Conservation (phyloP, 2,113 vertebrate genomes). For the Psilopogon haemacephalus region DNA sequence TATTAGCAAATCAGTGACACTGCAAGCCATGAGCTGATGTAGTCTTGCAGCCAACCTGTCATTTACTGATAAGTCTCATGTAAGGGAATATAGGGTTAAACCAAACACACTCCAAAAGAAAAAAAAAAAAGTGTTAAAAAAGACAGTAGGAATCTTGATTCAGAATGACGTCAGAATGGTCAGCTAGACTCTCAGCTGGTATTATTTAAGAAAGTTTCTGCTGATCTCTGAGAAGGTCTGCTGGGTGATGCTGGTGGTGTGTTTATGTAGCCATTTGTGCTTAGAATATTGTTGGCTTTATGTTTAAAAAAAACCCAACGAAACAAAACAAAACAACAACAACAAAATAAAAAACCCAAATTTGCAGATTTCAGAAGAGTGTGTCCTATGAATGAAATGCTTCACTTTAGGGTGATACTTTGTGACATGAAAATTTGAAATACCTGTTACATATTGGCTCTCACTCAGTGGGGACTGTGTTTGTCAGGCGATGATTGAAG, state of each 20-base stretch:
- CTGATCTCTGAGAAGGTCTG: neutral
- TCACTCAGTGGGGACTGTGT: constrained; percentile 66
- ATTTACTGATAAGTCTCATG: neutral
- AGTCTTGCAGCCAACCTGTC: neutral
- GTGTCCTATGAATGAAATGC: constrained; percentile 70
- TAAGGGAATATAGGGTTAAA: neutral
- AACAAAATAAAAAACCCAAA: neutral
- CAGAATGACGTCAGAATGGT: neutral
- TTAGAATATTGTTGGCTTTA: constrained; percentile 13
- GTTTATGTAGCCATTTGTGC: neutral
- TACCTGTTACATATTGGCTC: constrained; percentile 75
- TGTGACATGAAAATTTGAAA: constrained; percentile 81
- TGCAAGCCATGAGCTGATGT: neutral
- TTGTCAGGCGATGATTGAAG: constrained; percentile 76
- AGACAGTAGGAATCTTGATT: neutral
- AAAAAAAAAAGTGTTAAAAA: neutral
- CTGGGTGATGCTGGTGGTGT: neutral
- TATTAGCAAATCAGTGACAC: neutral
- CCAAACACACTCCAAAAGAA: neutral
- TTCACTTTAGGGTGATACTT: constrained; percentile 74
- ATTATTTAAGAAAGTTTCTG: constrained; percentile 27
- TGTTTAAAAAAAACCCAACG: neutral
- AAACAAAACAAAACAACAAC: too few species aligned
- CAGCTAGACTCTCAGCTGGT: neutral
- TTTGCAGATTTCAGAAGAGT: constrained; percentile 69